Conservation (phyloP, 2,888 invertebrate species). For the Chironomus tentans region DNA sequence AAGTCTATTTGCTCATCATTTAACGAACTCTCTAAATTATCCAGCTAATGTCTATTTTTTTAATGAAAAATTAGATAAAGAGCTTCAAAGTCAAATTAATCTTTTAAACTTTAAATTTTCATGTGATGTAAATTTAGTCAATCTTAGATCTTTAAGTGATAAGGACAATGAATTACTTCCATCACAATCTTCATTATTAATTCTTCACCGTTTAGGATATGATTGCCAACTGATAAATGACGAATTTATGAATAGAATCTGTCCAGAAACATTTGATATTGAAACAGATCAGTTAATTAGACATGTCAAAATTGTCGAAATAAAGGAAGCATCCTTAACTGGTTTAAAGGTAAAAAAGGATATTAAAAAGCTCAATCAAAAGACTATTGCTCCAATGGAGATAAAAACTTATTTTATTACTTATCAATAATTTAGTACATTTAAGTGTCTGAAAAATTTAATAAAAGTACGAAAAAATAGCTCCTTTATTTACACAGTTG, state of each 20-base stretch:
- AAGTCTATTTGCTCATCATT: constrained; percentile 61
- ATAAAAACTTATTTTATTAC: constrained; percentile 53
- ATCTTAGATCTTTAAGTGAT: constrained; percentile 71
- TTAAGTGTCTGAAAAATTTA: too few relatives aligned
- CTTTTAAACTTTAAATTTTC: constrained; percentile 52
- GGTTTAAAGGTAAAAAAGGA: constrained; percentile 38
- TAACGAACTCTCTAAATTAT: constrained; percentile 70
- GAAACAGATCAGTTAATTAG: not conserved
- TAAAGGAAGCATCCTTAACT: not conserved
- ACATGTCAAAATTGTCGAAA: not conserved
- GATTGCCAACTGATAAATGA: constrained; percentile 52
- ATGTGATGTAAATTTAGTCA: constrained; percentile 70
- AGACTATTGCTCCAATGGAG: constrained; percentile 57
- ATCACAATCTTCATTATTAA: constrained; percentile 61
- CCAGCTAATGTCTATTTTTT: constrained; percentile 64
- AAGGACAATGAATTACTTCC: constrained; percentile 68
- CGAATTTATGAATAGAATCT: constrained; percentile 30
- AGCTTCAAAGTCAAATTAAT: constrained; percentile 44
- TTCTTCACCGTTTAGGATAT: constrained; percentile 69
- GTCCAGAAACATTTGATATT: not conserved
- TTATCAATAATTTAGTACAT: constrained; percentile 31
- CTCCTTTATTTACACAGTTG: too few relatives aligned
- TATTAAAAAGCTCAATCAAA: constrained; percentile 44
- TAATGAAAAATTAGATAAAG: constrained; percentile 55
- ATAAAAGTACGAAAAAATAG: too few relatives aligned